A percentile compares a stretch with the other conserved stretches of the same genome.
Evolutionary conservation across 2,888 invertebrate genomes (phyloP).

Genomic region (Tanypteryx hageni): DNA sequence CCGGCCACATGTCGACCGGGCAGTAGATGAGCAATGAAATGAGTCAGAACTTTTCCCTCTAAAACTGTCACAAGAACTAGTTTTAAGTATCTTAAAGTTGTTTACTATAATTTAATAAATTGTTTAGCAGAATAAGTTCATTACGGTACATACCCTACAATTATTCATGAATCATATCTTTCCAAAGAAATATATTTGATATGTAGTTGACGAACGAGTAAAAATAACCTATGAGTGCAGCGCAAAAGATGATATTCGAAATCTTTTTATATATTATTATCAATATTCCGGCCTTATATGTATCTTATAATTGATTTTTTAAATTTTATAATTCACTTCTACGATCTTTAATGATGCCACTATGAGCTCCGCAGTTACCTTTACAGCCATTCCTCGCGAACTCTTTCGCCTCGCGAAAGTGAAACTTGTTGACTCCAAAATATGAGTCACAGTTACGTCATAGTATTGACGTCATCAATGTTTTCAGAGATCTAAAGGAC

Average conservation of each 20-base stretch:
- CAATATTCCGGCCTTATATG: background rate
- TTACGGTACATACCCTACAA: background rate
- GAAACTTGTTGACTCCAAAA: constrained; percentile 57
- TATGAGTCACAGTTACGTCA: constrained; percentile 60
- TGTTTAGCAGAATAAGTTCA: background rate
- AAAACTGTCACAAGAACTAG: background rate
- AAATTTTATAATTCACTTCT: background rate
- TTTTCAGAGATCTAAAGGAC: background rate
- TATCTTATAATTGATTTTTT: background rate
- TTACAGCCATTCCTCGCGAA: background rate
- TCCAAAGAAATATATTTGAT: background rate
- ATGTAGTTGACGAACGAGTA: constrained; percentile 13
- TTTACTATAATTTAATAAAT: background rate
- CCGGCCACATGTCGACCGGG: background rate
- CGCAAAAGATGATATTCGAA: background rate
- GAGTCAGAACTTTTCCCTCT: background rate
- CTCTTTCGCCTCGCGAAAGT: constrained; percentile 61
- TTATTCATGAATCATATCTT: background rate
- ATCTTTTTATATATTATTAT: background rate
- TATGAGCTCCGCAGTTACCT: background rate
- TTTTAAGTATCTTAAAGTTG: background rate
- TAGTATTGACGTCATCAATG: constrained; percentile 61
- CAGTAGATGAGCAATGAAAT: background rate
- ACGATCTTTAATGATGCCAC: background rate
- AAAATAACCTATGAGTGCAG: background rate